These are phyloP conservation scores for Oscarella lobularis DNA, from an alignment of 37 sponge, comb jelly and placozoan species.

Conservation along the genomic window DNA sequence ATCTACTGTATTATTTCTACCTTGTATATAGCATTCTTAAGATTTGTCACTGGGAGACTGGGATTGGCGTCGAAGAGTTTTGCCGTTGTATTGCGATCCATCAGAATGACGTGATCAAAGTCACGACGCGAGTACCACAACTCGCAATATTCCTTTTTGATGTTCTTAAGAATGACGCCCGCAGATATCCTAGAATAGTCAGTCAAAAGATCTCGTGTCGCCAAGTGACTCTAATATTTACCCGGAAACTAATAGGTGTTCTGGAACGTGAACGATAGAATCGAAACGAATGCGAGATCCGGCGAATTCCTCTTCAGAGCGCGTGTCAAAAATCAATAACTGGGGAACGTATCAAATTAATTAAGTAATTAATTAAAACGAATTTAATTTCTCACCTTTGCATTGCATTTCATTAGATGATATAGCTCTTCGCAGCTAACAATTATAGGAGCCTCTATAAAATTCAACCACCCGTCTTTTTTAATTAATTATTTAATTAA, in stretches of 20 bases:
- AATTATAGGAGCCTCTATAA: no score
- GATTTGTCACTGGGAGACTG: neutral
- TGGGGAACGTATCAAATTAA: neutral
- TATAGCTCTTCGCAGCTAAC: no score
- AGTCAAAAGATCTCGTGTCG: no score
- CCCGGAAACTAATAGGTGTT: neutral
- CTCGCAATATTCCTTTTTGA: neutral
- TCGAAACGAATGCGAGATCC: neutral
- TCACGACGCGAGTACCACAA: neutral
- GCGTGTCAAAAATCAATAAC: neutral
- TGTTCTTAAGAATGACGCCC: neutral
- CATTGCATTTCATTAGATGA: no score
- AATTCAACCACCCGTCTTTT: no score
- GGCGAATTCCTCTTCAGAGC: neutral
- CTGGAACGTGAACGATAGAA: neutral
- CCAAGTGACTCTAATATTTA: neutral
- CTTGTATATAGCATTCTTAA: neutral
- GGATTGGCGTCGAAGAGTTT: neutral
- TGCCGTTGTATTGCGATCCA: neutral
- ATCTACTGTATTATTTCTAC: no score
- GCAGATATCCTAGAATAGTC: neutral
- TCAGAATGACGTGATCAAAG: neutral
- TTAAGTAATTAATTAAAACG: no score
- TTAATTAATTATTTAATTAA: no score
- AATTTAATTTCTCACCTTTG: no score